Conservation (phyloP, 2,113 vertebrate species). For the Alexandromys fortis region DNA sequence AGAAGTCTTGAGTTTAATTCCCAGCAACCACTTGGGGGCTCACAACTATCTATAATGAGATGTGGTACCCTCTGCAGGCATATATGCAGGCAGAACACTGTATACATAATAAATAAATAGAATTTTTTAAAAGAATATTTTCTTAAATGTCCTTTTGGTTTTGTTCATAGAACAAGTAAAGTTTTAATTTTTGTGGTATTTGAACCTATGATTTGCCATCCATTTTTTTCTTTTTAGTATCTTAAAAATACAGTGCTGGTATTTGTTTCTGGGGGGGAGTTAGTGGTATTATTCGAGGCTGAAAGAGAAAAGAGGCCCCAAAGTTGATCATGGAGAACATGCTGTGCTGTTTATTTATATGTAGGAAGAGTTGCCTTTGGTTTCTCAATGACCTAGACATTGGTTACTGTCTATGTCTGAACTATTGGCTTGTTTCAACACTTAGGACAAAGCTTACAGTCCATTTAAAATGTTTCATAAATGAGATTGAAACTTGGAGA, state of each 20-base stretch:
- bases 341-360: neutral
- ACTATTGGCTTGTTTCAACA: conserved; percentile 38
- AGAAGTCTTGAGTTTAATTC: neutral
- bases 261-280: neutral
- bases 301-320: neutral
- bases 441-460: neutral
- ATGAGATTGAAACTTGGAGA: conserved; percentile 29
- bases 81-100: neutral
- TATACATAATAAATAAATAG: neutral
- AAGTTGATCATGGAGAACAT: conserved; percentile 36
- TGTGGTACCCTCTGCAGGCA: neutral
- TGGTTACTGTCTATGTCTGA: conserved; percentile 5
- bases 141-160: conserved; percentile 23
- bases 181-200: conserved; percentile 49
- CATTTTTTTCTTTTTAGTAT: neutral
- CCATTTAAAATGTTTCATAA: conserved; percentile 56
- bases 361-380: conserved; percentile 45
- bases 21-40: neutral
- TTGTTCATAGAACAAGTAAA: conserved; percentile 55
- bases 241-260: conserved; percentile 19
- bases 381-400: conserved; percentile 36
- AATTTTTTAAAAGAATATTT: conserved; percentile 27
- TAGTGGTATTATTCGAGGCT: neutral
- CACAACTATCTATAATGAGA: neutral
- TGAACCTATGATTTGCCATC: neutral